phyloP scores from a whole-genome alignment of 2,797 vertebrate species.

The Cuniculus paca region DNA sequence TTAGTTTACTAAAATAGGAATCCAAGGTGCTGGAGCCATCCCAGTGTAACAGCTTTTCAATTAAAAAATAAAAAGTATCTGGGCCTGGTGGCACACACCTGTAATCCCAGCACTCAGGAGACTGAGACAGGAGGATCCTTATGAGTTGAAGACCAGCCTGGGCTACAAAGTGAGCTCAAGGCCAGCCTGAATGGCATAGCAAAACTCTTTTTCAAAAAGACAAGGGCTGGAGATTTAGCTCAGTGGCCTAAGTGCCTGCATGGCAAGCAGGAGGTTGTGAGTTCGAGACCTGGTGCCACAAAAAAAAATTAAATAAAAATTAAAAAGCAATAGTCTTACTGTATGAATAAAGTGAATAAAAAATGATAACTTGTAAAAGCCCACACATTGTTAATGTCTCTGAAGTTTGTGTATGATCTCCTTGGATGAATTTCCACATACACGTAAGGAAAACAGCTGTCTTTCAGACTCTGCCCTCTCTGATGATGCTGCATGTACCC shows the following conservation, averaged over 20 bases:
- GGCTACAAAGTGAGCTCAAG: too few relatives aligned
- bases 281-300: too few relatives aligned
- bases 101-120: too few relatives aligned
- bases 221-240: too few relatives aligned
- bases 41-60: not conserved
- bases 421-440: not conserved
- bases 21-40: not conserved
- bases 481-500: accelerated
- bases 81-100: too few relatives aligned
- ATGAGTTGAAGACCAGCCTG: too few relatives aligned
- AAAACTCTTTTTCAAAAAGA: too few relatives aligned
- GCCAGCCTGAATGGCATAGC: too few relatives aligned
- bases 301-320: too few relatives aligned
- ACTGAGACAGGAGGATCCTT: too few relatives aligned
- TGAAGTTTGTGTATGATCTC: not conserved
- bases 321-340: not conserved
- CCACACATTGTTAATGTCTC: not conserved
- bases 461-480: not conserved
- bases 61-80: not conserved
- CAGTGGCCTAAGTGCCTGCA: too few relatives aligned
- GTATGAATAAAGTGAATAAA: not conserved
- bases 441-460: not conserved
- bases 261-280: too few relatives aligned
- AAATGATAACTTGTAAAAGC: not conserved
- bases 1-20: not conserved